Evolutionary conservation across 2,113 vertebrate genomes (phyloP), one percentile per base, ranked within the genome.

Genomic region (Beaufortia kweichowensis): DNA sequence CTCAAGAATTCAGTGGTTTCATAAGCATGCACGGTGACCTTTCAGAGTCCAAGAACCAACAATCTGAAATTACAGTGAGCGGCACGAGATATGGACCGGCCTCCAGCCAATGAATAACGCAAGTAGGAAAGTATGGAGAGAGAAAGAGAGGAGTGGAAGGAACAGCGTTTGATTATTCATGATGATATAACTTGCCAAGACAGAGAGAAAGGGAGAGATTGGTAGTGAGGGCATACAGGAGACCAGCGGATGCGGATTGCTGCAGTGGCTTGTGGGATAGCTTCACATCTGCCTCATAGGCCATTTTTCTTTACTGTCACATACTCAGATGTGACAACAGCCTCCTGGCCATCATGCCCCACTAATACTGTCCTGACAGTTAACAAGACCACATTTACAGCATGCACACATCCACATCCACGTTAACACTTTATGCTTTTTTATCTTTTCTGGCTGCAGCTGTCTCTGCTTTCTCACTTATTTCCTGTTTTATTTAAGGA

Each of bases 291-390:
- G 24, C 75, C 81, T 80, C 41, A 41, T 84, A 89, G 85, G 65
- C 83, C 84, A 78, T 74, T 82, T 67, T 75, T 66, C 77, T 63
- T 31, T 82, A 81, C 71, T 84, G 66, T 80, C 86, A 81, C 82
- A 78, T 85, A 74, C 82, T 82, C 82, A 73, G 82, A 84, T 82
- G 84, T 84, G 83, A 78, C 62, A 85, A 82, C 64, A 79, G 84
- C 86, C 89, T 84, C 79, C 78, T 59, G 81, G 88, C 61, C 75
- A 76, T 63, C n/a, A 70, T 53, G 70, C 65, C 71, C 75, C 64
- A 71, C 59, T 71, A 53, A 62, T 39, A 66, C 62, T 88, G 81
- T 81, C 83, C 70, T 82, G 87, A 87, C 85, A 77, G 64, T 75
- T 70, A 77, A 60, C 33, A n/a, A 39, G 50, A 60, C 65, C 72